Evolutionary conservation across 2,888 invertebrate species (phyloP).

Genomic region (Amphimallon solstitiale): DNA sequence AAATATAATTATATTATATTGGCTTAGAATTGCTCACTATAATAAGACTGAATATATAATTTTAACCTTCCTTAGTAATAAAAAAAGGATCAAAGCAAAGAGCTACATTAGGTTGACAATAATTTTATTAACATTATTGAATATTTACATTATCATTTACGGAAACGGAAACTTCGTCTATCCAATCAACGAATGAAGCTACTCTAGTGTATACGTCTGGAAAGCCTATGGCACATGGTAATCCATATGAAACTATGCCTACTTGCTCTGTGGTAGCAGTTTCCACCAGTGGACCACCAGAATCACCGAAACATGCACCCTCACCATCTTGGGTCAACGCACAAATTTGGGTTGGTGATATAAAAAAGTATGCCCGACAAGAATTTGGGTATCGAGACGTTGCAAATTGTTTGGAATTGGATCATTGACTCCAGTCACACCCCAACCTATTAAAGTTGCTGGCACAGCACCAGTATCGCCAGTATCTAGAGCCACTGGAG

Average conservation of each 20-base stretch:
- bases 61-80: no score
- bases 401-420: constrained; percentile 67
- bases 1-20: no score
- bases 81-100: no score
- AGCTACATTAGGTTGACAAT: no score
- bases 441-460: constrained; percentile 41
- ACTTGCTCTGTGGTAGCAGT: constrained; percentile 55
- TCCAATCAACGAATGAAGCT: constrained; percentile 63
- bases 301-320: constrained; percentile 69
- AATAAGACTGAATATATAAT: no score
- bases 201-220: constrained; percentile 68
- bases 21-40: no score
- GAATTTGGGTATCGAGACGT: constrained; percentile 65
- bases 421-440: constrained; percentile 65
- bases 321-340: constrained; percentile 69
- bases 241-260: constrained; percentile 68
- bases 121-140: no score
- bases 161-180: no score
- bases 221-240: constrained; percentile 64
- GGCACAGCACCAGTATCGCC: constrained; percentile 32
- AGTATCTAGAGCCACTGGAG: constrained; percentile 33
- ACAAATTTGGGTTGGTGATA: constrained; percentile 67
- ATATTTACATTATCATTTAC: no score
- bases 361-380: constrained; percentile 63
- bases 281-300: constrained; percentile 67